Percentiles rank a stretch among this genome's conserved stretches.
Evolutionary conservation across 2,113 vertebrate genomes (phyloP).

Genomic region (Brienomyrus brachyistius): DNA sequence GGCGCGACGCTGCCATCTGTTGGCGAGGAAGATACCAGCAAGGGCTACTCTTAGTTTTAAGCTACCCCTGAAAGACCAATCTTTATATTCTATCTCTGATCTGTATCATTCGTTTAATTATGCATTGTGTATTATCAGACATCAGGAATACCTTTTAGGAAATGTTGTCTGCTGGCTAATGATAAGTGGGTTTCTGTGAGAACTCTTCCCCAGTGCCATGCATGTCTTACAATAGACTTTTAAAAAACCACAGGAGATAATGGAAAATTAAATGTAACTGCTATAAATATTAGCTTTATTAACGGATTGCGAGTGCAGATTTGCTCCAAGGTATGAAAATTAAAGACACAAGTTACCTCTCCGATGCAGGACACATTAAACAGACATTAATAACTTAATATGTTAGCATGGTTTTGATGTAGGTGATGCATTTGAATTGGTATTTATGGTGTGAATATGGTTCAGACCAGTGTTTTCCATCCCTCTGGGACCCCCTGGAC

Average conservation of each 20-base stretch:
- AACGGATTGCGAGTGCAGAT: background rate
- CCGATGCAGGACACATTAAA: background rate
- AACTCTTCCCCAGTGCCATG: background rate
- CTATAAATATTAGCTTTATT: background rate
- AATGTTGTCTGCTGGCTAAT: background rate
- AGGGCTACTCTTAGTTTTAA: background rate
- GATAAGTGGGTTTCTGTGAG: background rate
- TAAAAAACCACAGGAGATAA: background rate
- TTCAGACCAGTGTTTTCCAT: background rate
- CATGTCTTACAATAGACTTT: background rate
- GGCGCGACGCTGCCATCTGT: background rate
- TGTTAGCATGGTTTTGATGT: background rate
- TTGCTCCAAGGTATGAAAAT: background rate
- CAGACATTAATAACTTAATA: background rate
- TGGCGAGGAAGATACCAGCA: background rate
- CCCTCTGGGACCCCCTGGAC: background rate
- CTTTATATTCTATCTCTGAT: background rate
- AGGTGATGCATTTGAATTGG: background rate
- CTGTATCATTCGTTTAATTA: background rate
- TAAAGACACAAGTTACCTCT: background rate
- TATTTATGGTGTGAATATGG: background rate
- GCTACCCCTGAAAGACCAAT: background rate
- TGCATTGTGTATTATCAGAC: background rate
- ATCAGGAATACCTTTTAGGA: background rate
- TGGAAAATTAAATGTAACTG: background rate